Evolutionary conservation across 2,797 vertebrate species (phyloP).

Genomic region (Anniella stebbinsi): DNA sequence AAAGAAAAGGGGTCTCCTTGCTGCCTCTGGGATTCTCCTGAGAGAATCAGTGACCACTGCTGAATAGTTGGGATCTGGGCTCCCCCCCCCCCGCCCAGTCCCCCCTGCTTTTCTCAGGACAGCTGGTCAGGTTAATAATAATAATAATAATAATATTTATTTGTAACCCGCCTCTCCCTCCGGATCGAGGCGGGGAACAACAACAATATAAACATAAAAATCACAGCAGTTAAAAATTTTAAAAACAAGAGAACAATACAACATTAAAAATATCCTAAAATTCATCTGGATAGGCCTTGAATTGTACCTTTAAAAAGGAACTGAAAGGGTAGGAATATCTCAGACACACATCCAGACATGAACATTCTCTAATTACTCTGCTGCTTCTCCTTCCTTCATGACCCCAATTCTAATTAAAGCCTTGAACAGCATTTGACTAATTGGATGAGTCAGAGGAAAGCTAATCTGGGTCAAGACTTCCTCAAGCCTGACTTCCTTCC

Average conservation of each 20-base stretch:
- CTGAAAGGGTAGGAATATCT: too few relatives aligned
- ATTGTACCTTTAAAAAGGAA: rapidly evolving
- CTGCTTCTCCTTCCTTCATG: slow-evolving; percentile 4
- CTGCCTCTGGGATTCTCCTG: rapidly evolving
- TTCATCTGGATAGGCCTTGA: too few relatives aligned
- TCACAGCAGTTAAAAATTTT: too few relatives aligned
- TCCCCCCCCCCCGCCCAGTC: too few relatives aligned
- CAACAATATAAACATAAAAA: too few relatives aligned
- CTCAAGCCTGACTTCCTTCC: background rate
- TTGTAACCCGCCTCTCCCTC: too few relatives aligned
- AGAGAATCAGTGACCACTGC: rapidly evolving
- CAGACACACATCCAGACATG: rapidly evolving
- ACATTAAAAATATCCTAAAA: too few relatives aligned
- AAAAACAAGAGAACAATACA: too few relatives aligned
- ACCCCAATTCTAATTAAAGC: slow-evolving; percentile 36
- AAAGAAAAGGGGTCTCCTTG: background rate
- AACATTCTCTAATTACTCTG: rapidly evolving
- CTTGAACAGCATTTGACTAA: slow-evolving; percentile 42
- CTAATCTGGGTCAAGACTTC: slow-evolving; percentile 52
- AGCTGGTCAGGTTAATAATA: rapidly evolving
- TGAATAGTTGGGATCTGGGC: background rate
- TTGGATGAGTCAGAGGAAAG: slow-evolving; percentile 51
- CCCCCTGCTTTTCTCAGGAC: background rate
- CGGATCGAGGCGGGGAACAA: too few relatives aligned
- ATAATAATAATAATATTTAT: too few relatives aligned